phyloP scores from a whole-genome alignment of 2,797 vertebrate genomes.

The Ataeniobius toweri region DNA sequence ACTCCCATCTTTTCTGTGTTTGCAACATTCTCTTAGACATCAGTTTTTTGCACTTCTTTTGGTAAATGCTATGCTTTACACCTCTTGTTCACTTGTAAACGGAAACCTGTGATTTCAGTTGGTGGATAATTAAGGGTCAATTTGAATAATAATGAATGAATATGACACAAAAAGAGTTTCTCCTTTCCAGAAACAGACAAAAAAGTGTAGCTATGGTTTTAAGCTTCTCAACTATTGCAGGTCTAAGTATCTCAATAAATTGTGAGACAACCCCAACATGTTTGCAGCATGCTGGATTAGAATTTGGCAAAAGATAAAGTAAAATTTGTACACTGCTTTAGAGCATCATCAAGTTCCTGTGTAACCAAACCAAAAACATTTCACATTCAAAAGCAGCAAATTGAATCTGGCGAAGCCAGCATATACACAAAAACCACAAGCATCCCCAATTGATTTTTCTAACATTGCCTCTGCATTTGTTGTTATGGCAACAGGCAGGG shows the following conservation, averaged over 20 bases:
- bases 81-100: slow-evolving; percentile 1
- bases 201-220: not conserved
- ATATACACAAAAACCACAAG: slow-evolving; percentile 4
- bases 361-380: not conserved
- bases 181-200: not conserved
- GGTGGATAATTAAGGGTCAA: not conserved
- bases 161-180: not conserved
- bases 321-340: not conserved
- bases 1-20: not conserved
- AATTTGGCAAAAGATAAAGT: slow-evolving; percentile 2
- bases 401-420: not conserved
- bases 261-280: not conserved
- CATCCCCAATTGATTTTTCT: slow-evolving; percentile 16
- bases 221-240: not conserved
- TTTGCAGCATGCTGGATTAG: not conserved
- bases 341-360: not conserved
- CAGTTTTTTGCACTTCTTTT: not conserved
- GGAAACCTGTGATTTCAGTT: not conserved
- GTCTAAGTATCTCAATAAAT: not conserved
- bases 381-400: not conserved
- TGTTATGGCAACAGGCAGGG: slow-evolving; percentile 41
- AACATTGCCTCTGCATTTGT: slow-evolving; percentile 27
- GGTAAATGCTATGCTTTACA: slow-evolving; percentile 1
- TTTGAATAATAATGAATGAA: slow-evolving; percentile 1
- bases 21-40: slow-evolving; percentile 5